Conservation (phyloP, 2,113 vertebrate genomes). For the Steatornis caripensis region DNA sequence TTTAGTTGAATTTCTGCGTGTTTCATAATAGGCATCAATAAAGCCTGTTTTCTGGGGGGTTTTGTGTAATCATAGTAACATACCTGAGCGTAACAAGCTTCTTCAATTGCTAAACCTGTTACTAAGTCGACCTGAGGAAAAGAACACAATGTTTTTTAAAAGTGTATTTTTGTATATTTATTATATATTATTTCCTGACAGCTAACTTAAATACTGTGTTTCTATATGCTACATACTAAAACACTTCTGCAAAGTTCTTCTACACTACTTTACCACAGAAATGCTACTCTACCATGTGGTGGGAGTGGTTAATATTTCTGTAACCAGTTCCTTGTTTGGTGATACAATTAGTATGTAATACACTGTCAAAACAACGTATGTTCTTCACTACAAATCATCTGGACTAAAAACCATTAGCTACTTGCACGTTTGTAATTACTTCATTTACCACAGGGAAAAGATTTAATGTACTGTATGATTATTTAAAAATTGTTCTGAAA, state of each 20-base stretch:
- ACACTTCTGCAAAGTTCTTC: neutral
- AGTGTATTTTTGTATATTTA: neutral
- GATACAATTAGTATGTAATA: neutral
- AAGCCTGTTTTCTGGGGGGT: neutral
- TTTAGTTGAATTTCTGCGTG: neutral
- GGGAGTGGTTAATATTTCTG: neutral
- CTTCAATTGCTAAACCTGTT: conserved; percentile 95
- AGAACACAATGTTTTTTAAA: neutral
- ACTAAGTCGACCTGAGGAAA: conserved; percentile 88
- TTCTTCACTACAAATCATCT: neutral
- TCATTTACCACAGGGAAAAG: neutral
- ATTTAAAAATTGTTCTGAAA: neutral
- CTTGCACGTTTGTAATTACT: neutral
- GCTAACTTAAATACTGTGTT: neutral
- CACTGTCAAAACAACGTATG: neutral
- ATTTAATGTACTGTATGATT: neutral
- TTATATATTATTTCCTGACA: neutral
- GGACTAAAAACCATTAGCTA: neutral
- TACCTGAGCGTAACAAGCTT: conserved; percentile 98
- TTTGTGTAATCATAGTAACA: neutral
- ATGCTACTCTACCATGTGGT: neutral
- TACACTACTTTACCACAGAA: neutral
- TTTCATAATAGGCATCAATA: neutral
- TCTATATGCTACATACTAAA: neutral
- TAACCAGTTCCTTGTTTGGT: neutral